Evolutionary conservation across 2,888 invertebrate genomes (phyloP).

Genomic region (Horisme vitalbata): DNA sequence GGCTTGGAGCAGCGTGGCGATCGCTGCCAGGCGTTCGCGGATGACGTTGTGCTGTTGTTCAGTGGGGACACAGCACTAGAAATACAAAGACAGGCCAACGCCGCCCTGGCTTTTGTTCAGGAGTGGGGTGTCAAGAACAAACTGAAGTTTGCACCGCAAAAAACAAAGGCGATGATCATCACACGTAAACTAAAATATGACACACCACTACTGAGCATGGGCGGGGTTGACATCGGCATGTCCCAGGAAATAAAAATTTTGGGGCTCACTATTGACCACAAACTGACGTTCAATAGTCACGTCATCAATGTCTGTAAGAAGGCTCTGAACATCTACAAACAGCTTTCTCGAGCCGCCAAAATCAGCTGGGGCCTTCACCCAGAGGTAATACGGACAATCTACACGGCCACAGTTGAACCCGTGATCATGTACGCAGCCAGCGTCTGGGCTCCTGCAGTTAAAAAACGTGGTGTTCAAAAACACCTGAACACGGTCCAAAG

Average conservation of each 20-base stretch:
- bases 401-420: slow-evolving; percentile 1
- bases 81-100: no score
- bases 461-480: not conserved
- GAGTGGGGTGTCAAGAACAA: no score
- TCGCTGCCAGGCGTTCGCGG: no score
- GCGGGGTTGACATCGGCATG: no score
- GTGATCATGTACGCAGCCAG: slow-evolving; percentile 2
- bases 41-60: no score
- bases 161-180: no score
- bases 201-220: no score
- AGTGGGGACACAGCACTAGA: no score
- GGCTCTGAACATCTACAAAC: slow-evolving; percentile 1
- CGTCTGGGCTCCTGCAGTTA: not conserved
- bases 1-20: no score
- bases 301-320: slow-evolving; percentile 1
- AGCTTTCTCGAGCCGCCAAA: not conserved
- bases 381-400: not conserved
- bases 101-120: no score
- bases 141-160: no score
- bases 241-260: slow-evolving; percentile 9
- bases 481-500: slow-evolving; percentile 1
- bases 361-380: slow-evolving; percentile 4
- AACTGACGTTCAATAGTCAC: slow-evolving; percentile 16
- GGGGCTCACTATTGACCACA: slow-evolving; percentile 9
- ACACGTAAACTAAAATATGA: no score